phyloP scores from a whole-genome alignment of 2,888 invertebrate genomes.

The Hyalella azteca region DNA sequence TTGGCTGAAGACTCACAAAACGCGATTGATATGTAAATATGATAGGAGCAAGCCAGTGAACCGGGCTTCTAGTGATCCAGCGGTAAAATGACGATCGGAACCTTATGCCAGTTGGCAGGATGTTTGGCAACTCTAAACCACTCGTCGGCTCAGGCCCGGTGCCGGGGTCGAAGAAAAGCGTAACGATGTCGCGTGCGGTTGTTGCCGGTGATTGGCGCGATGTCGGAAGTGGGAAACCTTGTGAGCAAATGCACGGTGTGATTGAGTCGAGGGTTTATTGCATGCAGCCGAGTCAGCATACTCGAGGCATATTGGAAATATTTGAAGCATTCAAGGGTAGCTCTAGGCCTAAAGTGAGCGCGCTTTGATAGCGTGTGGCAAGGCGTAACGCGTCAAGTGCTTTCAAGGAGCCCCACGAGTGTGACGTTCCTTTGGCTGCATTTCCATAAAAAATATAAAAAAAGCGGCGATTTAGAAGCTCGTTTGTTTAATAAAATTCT shows the following conservation, averaged over 20 bases:
- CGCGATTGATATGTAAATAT: conserved; percentile 36
- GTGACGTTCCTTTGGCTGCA: too few species aligned
- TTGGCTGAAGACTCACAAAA: conserved; percentile 36
- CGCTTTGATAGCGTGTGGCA: conserved; percentile 14
- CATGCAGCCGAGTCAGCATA: conserved; percentile 8
- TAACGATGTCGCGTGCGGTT: neutral
- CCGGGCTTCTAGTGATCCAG: conserved; percentile 28
- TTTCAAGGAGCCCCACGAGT: too few species aligned
- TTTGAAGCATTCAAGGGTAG: conserved; percentile 6
- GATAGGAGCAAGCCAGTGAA: conserved; percentile 36
- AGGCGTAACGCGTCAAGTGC: conserved; percentile 2
- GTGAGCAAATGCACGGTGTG: conserved; percentile 19
- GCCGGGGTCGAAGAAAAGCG: neutral
- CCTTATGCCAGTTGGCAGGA: conserved; percentile 25
- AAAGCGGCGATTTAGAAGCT: too few species aligned
- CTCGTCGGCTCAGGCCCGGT: conserved; percentile 2
- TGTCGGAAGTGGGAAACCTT: neutral
- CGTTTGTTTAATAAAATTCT: too few species aligned
- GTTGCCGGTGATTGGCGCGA: neutral
- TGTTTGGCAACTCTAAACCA: conserved; percentile 18
- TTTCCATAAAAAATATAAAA: too few species aligned
- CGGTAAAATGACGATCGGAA: conserved; percentile 33
- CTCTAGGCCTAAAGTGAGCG: conserved; percentile 23
- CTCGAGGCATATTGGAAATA: conserved; percentile 32
- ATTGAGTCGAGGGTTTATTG: conserved; percentile 31